A percentile compares a stretch with the other conserved stretches of the same genome.
These are phyloP conservation scores for Rutpela maculata DNA, from an alignment of 2,888 invertebrate genomes.

Conservation along the genomic window DNA sequence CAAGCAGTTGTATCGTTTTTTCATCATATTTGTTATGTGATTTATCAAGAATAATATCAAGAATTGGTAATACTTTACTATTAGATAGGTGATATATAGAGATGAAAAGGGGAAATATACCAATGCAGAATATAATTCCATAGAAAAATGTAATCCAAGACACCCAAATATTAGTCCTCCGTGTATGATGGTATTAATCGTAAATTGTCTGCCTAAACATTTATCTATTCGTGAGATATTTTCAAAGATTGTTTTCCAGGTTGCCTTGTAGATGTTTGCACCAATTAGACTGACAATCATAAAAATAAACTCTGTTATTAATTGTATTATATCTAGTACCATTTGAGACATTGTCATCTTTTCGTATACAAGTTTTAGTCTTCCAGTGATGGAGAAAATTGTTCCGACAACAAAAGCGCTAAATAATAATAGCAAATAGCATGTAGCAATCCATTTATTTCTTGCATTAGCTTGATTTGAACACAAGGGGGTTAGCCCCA, in stretches of 20 bases:
- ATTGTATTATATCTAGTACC: background rate
- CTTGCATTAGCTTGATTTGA: background rate
- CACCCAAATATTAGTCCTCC: background rate
- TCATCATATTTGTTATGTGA: background rate
- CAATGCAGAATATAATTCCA: too few species aligned
- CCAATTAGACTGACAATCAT: background rate
- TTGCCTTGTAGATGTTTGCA: background rate
- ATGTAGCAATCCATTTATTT: background rate
- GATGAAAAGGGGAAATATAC: too few species aligned
- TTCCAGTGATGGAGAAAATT: background rate
- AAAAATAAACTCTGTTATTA: background rate
- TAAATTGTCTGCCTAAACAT: background rate
- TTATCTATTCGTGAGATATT: background rate
- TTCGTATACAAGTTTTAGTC: background rate
- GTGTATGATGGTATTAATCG: background rate
- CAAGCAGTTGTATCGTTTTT: constrained; percentile 1
- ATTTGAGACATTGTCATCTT: background rate
- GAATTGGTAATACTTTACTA: background rate
- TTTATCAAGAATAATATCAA: background rate
- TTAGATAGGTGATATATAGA: background rate
- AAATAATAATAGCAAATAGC: background rate
- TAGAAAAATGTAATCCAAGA: background rate
- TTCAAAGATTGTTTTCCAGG: background rate
- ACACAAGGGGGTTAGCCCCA: background rate
- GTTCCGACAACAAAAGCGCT: background rate